Conservation (phyloP, 2,797 vertebrate species). For the Amblyopsis hoosieri region DNA sequence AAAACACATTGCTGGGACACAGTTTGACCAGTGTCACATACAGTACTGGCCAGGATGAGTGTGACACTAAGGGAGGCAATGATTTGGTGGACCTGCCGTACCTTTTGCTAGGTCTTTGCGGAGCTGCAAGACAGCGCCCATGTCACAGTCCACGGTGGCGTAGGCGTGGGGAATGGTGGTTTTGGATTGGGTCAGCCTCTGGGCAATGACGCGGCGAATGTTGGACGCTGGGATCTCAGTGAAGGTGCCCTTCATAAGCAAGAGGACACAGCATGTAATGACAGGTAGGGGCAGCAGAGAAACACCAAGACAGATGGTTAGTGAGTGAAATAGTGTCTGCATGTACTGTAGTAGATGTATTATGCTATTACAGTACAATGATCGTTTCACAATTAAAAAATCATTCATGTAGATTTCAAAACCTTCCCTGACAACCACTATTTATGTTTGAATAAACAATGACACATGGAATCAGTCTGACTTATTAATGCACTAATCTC, state of each 20-base stretch:
- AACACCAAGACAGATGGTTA: neutral
- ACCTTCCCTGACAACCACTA: too few relatives aligned
- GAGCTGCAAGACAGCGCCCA: conserved; percentile 86
- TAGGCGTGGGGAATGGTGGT: conserved; percentile 93
- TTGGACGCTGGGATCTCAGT: conserved; percentile 91
- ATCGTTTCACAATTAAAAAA: too few relatives aligned
- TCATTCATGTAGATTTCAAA: too few relatives aligned
- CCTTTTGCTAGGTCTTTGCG: conserved; percentile 88
- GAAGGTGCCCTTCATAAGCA: conserved; percentile 84
- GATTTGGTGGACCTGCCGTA: conserved; percentile 44
- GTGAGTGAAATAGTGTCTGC: too few relatives aligned
- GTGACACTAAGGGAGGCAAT: neutral
- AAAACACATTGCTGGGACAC: too few relatives aligned
- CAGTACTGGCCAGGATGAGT: neutral
- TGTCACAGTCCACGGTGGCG: conserved; percentile 87
- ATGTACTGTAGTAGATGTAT: too few relatives aligned
- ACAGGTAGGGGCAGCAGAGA: neutral
- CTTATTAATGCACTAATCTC: too few relatives aligned
- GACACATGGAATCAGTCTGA: too few relatives aligned
- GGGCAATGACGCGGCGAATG: conserved; percentile 90
- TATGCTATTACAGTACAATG: too few relatives aligned
- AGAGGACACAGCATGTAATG: neutral
- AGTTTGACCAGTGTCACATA: too few relatives aligned
- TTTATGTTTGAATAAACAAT: too few relatives aligned
- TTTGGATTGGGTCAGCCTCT: conserved; percentile 92